Evolutionary conservation across 2,113 vertebrate species (phyloP).

Genomic region (Leucopternis melanops): DNA sequence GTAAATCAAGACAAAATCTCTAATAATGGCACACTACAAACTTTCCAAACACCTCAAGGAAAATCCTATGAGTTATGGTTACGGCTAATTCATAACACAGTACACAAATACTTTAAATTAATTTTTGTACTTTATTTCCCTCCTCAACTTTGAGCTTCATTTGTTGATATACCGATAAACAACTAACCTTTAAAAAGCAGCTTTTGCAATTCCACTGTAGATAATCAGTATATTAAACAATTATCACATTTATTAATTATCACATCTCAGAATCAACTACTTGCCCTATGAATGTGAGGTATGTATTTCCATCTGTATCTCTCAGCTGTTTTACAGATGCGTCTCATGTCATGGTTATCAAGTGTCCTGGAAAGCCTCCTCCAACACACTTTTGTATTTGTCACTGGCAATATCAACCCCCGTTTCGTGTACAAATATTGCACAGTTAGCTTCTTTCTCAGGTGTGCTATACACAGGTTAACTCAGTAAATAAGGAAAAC

Average conservation of each 20-base stretch:
- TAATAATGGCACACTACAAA: not conserved
- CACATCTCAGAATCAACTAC: not conserved
- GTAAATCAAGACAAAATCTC: not conserved
- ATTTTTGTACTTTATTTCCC: not conserved
- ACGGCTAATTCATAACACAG: not conserved
- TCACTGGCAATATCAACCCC: not conserved
- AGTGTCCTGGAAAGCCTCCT: not conserved
- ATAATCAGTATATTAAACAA: not conserved
- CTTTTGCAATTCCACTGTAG: not conserved
- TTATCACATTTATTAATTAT: not conserved
- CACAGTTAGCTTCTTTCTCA: not conserved
- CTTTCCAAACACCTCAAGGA: not conserved
- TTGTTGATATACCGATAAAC: not conserved
- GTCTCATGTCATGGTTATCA: not conserved
- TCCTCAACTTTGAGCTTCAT: not conserved
- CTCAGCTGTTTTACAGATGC: not conserved
- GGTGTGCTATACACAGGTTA: not conserved
- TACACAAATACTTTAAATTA: not conserved
- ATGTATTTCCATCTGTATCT: not conserved
- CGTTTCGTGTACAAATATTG: not conserved
- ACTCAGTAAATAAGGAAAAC: not conserved
- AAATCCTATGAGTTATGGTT: not conserved
- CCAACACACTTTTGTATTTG: not conserved
- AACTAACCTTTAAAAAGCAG: not conserved
- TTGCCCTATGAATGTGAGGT: not conserved